A percentile compares a stretch with the other conserved stretches of the same genome.
These are phyloP conservation scores for Spongia lamella DNA, from an alignment of 37 sponge, comb jelly and placozoan genomes.

Conservation along the genomic window DNA sequence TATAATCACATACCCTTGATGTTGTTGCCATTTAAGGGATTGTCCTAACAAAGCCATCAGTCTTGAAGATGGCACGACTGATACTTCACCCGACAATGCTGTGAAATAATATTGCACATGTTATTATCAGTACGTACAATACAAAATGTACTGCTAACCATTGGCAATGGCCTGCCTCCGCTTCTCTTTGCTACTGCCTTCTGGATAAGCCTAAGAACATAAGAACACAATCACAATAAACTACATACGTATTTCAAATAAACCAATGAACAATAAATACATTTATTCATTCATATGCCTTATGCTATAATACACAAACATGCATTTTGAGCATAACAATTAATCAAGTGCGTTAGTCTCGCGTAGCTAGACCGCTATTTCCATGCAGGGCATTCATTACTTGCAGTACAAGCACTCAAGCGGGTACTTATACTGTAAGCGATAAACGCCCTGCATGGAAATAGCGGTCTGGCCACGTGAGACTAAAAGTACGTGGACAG, in stretches of 20 bases:
- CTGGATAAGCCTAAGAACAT: constrained; percentile 81
- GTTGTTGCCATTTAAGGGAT: constrained; percentile 98
- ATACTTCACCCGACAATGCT: constrained; percentile 93
- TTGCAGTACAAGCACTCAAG: no score
- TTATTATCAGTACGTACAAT: neutral
- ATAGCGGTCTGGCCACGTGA: no score
- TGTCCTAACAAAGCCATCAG: constrained; percentile 93
- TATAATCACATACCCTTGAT: constrained; percentile 78
- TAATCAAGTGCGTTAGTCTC: no score
- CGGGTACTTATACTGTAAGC: no score
- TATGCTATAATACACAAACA: neutral
- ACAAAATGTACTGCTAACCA: constrained; percentile 20
- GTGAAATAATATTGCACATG: neutral
- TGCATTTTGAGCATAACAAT: neutral
- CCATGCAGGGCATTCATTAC: no score
- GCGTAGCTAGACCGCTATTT: no score
- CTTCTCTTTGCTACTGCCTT: constrained; percentile 96
- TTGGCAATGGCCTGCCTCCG: constrained; percentile 90
- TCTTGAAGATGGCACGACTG: constrained; percentile 95
- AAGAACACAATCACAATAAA: neutral
- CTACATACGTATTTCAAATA: neutral
- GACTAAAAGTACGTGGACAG: no score
- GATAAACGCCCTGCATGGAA: no score
- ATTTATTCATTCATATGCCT: neutral
- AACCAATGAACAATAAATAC: neutral